phyloP scores from a whole-genome alignment of 2,888 invertebrate species.

The Cephus pulcher region DNA sequence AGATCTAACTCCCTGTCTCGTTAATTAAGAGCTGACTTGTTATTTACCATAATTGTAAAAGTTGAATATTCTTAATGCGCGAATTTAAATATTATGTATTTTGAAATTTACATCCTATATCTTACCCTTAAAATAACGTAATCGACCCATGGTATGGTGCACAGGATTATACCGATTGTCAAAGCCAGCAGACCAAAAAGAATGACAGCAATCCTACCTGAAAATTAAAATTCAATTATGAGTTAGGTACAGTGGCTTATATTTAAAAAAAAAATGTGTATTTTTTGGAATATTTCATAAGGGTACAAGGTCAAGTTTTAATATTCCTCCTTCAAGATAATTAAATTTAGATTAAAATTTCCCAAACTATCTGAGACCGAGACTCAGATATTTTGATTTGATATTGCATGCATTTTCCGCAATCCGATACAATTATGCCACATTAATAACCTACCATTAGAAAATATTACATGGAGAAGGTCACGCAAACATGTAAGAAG shows the following conservation, averaged over 20 bases:
- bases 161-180: constrained; percentile 82
- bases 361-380: background rate
- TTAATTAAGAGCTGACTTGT: background rate
- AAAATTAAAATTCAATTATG: constrained; percentile 63
- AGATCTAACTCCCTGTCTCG: background rate
- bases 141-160: constrained; percentile 89
- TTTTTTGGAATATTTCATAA: background rate
- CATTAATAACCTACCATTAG: background rate
- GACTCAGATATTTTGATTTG: background rate
- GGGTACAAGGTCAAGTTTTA: background rate
- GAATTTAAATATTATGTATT: no score
- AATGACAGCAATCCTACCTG: constrained; percentile 85
- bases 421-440: background rate
- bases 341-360: background rate
- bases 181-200: constrained; percentile 84
- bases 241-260: background rate
- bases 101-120: background rate
- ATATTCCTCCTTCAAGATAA: background rate
- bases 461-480: background rate
- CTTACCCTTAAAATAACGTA: constrained; percentile 86
- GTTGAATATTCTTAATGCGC: no score
- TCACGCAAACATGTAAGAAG: background rate
- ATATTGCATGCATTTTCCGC: background rate
- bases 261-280: background rate
- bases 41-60: background rate